Evolutionary conservation across 1,140 invertebrate genomes (phyloP).

Genomic region (Ctenoplectra terminalis): DNA sequence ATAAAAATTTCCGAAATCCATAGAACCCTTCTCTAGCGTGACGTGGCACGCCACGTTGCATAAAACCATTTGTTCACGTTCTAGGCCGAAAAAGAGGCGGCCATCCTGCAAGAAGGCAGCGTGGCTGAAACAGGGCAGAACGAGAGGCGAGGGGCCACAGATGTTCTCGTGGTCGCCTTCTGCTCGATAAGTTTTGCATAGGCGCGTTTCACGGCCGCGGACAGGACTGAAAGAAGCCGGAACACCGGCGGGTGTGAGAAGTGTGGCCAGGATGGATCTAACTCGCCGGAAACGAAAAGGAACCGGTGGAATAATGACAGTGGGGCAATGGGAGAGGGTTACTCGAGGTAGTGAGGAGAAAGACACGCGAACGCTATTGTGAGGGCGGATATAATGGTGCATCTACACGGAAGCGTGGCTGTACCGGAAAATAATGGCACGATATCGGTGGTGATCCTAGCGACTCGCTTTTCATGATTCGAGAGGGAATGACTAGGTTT

Average conservation of each 20-base stretch:
- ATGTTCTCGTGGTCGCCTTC: neutral
- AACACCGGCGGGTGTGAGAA: neutral
- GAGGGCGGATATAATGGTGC: constrained; percentile 2
- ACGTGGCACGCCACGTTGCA: neutral
- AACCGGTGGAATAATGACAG: constrained; percentile 49
- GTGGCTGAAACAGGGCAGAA: neutral
- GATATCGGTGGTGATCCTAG: constrained; percentile 18
- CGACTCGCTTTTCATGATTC: too few relatives aligned
- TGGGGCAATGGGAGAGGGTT: neutral
- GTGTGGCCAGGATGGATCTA: neutral
- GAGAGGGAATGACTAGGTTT: too few relatives aligned
- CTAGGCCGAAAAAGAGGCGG: neutral
- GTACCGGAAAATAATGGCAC: constrained; percentile 57
- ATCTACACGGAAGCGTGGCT: too few relatives aligned
- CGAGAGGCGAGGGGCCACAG: neutral
- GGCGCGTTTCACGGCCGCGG: neutral
- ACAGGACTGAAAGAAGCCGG: constrained; percentile 1
- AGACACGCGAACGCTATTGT: constrained; percentile 61
- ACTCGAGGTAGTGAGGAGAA: neutral
- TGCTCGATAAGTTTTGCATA: constrained; percentile 15
- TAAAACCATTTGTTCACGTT: neutral
- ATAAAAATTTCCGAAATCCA: too few relatives aligned
- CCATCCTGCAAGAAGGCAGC: neutral
- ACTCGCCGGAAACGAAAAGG: constrained; percentile 46
- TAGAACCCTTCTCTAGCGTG: too few relatives aligned